Conservation (phyloP, 2,113 vertebrate species). For the Mormyrus iriodes region DNA sequence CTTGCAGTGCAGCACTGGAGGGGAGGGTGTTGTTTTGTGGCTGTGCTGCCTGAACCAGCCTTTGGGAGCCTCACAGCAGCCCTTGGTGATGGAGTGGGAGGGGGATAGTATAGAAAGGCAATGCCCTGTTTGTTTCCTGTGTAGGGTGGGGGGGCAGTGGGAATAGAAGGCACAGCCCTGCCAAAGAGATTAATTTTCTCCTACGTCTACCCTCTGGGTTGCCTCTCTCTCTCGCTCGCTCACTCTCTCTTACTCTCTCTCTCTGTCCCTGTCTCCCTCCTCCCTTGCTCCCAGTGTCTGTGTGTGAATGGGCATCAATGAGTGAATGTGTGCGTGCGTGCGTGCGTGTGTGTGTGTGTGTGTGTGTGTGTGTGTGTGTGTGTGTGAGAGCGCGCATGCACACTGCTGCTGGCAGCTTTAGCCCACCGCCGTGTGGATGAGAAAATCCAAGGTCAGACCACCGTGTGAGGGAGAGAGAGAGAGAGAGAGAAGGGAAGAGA, state of each 20-base stretch:
- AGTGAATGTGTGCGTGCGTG: conserved; percentile 26
- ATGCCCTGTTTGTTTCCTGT: not conserved
- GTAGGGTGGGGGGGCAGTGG: not conserved
- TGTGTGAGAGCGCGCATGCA: conserved; percentile 20
- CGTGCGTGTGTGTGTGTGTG: conserved; percentile 21
- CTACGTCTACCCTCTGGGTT: conserved; percentile 4
- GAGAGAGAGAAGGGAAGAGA: not conserved
- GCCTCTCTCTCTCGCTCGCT: conserved; percentile 8
- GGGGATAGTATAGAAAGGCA: not conserved
- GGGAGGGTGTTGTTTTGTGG: not conserved
- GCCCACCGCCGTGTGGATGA: conserved; percentile 39
- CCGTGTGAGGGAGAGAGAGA: conserved; percentile 20
- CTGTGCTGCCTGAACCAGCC: not conserved
- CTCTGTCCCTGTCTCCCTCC: not conserved
- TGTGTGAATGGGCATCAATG: conserved; percentile 25
- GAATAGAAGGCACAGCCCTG: not conserved
- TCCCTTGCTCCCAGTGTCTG: not conserved
- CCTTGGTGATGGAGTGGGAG: not conserved
- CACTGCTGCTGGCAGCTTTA: conserved; percentile 34
- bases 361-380: conserved; percentile 25
- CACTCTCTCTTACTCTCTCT: not conserved
- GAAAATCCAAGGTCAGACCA: conserved; percentile 60
- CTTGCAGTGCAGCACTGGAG: not conserved
- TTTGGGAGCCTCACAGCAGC: not conserved
- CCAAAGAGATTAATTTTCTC: conserved; percentile 9